These are phyloP conservation scores for Elachura formosa DNA, from an alignment of 2,113 vertebrate species.

Conservation along the genomic window DNA sequence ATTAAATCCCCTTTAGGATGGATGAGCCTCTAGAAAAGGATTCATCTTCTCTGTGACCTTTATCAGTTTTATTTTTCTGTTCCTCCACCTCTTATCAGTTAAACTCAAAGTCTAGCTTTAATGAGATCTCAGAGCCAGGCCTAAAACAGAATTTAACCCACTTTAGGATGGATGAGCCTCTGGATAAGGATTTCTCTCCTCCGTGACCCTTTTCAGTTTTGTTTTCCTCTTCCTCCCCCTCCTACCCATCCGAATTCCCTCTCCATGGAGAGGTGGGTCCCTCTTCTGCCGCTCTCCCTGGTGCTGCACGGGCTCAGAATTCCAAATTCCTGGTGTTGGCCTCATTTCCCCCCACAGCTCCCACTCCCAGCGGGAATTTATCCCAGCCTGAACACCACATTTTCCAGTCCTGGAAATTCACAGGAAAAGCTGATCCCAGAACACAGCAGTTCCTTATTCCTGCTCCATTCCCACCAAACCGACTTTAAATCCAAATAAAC, in stretches of 20 bases:
- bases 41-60: background rate
- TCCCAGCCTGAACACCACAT: background rate
- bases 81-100: too few species aligned
- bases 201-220: too few species aligned
- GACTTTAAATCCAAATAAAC: background rate
- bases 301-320: background rate
- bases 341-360: background rate
- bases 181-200: background rate
- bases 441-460: background rate
- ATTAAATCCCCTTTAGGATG: too few species aligned
- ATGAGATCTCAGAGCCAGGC: too few species aligned
- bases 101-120: too few species aligned
- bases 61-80: too few species aligned
- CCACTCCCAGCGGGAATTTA: background rate
- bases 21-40: too few species aligned
- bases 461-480: rapidly evolving
- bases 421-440: background rate
- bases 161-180: background rate
- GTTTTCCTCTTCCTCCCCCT: too few species aligned
- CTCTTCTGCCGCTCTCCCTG: background rate
- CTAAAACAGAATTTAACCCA: too few species aligned
- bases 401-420: rapidly evolving
- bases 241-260: background rate
- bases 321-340: background rate
- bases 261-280: rapidly evolving